Percentiles rank a stretch among this genome's conserved stretches.
These are phyloP conservation scores for Sitobion miscanthi DNA, from an alignment of 1,140 invertebrate genomes.

Conservation along the genomic window DNA sequence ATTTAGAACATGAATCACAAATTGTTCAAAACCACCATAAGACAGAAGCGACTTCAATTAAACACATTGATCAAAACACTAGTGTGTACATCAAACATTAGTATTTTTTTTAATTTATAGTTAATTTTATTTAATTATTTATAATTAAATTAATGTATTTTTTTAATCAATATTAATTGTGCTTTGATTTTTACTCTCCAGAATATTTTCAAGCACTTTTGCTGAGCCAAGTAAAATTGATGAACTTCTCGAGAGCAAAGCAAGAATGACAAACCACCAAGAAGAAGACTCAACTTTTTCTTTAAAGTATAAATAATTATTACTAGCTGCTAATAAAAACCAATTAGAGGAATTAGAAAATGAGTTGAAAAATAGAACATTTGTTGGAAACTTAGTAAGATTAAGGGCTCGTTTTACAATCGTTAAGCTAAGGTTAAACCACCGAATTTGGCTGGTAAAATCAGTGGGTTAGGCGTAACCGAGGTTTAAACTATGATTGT, in stretches of 20 bases:
- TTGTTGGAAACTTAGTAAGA: background rate
- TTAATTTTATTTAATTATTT: background rate
- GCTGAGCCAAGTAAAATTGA: background rate
- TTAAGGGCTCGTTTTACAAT: background rate
- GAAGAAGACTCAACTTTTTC: background rate
- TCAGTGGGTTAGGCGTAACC: too few species aligned
- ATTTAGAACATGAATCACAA: too few species aligned
- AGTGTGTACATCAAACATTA: background rate
- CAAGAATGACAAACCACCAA: background rate
- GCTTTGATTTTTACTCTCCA: background rate
- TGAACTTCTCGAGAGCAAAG: background rate
- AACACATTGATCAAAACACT: background rate
- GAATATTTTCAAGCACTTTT: background rate
- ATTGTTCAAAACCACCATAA: too few species aligned
- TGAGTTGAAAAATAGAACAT: background rate
- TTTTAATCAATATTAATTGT: constrained; percentile 6
- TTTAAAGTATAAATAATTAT: background rate
- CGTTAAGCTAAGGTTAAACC: too few species aligned
- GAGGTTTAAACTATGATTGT: too few species aligned
- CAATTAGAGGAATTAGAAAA: background rate
- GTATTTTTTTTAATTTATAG: background rate
- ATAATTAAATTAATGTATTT: background rate
- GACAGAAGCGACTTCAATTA: too few species aligned
- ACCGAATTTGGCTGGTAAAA: too few species aligned
- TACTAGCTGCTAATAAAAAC: background rate